Evolutionary conservation across 1,140 invertebrate species (phyloP).

Genomic region (Zaprionus gabonicus): DNA sequence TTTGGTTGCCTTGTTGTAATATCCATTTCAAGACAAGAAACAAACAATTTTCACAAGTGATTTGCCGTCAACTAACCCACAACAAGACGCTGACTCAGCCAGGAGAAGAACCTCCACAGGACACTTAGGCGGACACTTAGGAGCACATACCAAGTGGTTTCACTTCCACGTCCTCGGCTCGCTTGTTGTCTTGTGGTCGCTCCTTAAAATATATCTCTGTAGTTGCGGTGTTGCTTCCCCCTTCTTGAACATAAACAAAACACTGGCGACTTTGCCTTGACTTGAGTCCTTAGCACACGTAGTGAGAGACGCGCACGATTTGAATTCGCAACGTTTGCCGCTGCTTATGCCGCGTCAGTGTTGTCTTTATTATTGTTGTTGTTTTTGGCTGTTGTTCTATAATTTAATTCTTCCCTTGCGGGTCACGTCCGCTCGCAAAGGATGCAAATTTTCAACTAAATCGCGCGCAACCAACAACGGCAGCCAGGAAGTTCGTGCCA

Average conservation of each 20-base stretch:
- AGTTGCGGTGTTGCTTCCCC: conserved; percentile 7
- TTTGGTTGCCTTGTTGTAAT: conserved; percentile 36
- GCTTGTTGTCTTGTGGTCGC: conserved; percentile 40
- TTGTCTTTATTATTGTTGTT: neutral
- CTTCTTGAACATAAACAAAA: conserved; percentile 26
- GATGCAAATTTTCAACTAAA: conserved; percentile 78
- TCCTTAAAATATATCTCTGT: conserved; percentile 38
- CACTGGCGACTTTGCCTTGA: neutral
- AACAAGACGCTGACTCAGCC: conserved; percentile 41
- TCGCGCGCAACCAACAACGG: conserved; percentile 37
- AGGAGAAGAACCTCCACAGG: conserved; percentile 1
- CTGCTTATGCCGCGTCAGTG: conserved; percentile 42
- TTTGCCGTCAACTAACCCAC: conserved; percentile 35
- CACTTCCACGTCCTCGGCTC: conserved; percentile 40
- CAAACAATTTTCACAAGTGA: conserved; percentile 73
- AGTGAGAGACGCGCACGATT: conserved; percentile 20
- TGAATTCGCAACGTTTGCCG: conserved; percentile 30
- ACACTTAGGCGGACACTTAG: conserved; percentile 40
- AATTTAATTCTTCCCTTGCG: conserved; percentile 28
- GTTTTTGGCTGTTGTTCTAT: neutral
- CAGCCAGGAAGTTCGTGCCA: conserved; percentile 43
- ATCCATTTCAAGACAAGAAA: conserved; percentile 56
- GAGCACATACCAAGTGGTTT: conserved; percentile 57
- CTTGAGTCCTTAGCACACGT: neutral
- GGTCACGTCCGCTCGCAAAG: conserved; percentile 69